Percentiles rank a stretch among this genome's conserved stretches.
These are phyloP conservation scores for Taurulus bubalis DNA, from an alignment of 2,113 vertebrate species.

Conservation along the genomic window DNA sequence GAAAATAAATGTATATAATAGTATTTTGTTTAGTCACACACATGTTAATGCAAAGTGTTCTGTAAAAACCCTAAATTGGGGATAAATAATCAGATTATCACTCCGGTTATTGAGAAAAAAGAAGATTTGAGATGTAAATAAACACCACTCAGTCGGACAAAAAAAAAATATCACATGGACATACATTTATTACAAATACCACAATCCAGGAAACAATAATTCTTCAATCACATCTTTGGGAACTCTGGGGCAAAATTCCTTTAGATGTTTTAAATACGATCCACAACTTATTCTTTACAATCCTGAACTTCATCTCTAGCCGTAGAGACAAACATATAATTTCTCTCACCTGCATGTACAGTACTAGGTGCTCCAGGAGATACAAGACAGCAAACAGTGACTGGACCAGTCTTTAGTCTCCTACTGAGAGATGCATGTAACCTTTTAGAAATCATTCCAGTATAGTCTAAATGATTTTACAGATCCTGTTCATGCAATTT, in stretches of 20 bases:
- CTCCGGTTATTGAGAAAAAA: neutral
- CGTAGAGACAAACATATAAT: conserved; percentile 22
- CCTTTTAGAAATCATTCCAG: conserved; percentile 42
- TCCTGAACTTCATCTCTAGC: conserved; percentile 49
- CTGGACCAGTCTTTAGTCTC: conserved; percentile 19
- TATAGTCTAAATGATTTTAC: conserved; percentile 51
- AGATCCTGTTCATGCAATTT: conserved; percentile 56
- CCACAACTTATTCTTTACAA: conserved; percentile 50
- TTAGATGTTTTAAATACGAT: conserved; percentile 78
- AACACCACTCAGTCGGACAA: conserved; percentile 25
- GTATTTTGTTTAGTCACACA: neutral
- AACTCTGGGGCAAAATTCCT: conserved; percentile 74
- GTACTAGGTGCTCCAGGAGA: conserved; percentile 69
- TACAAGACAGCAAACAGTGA: conserved; percentile 50
- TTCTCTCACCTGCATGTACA: conserved; percentile 45
- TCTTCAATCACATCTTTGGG: conserved; percentile 90
- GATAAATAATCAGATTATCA: neutral
- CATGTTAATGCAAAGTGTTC: neutral
- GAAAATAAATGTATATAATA: neutral
- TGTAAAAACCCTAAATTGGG: neutral
- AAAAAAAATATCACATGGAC: conserved; percentile 78
- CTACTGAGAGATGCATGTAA: conserved; percentile 44
- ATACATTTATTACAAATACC: conserved; percentile 88
- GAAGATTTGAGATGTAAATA: conserved; percentile 9
- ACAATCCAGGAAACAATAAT: conserved; percentile 81